These are phyloP conservation scores for Loriculus beryllinus DNA, from an alignment of 2,797 vertebrate species.

Conservation along the genomic window DNA sequence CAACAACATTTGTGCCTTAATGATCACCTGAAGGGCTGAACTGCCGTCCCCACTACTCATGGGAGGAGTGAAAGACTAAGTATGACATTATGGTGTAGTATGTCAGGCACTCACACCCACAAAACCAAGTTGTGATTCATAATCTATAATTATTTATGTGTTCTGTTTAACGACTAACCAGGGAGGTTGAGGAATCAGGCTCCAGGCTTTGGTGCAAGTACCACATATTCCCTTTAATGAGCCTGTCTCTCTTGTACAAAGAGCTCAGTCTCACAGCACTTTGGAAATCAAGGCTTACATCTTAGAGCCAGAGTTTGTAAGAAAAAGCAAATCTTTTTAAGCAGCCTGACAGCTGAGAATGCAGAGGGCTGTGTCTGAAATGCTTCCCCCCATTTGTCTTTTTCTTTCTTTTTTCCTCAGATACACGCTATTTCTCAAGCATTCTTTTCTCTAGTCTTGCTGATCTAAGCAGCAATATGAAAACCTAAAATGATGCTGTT, in stretches of 20 bases:
- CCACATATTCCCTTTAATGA: not conserved
- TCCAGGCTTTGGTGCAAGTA: not conserved
- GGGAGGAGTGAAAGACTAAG: not conserved
- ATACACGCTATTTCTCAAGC: not conserved
- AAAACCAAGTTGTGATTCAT: not conserved
- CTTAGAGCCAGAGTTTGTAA: not conserved
- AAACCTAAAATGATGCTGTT: not conserved
- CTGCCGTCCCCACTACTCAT: not conserved
- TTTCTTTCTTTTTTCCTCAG: not conserved
- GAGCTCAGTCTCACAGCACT: not conserved
- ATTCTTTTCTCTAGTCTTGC: not conserved
- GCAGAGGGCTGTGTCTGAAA: not conserved
- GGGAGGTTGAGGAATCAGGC: not conserved
- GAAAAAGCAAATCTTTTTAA: not conserved
- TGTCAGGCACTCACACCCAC: not conserved
- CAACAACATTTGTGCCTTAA: not conserved
- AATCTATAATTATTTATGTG: not conserved
- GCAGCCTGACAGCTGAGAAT: conserved; percentile 23
- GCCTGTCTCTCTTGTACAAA: not conserved
- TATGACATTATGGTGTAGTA: not conserved
- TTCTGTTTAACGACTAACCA: not conserved
- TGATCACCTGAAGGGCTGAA: not conserved
- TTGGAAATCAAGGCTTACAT: not conserved
- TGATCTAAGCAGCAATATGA: conserved; percentile 43
- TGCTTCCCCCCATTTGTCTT: not conserved